These are phyloP conservation scores for Mactromeris polynyma DNA, from an alignment of 2,888 invertebrate species.

Conservation along the genomic window DNA sequence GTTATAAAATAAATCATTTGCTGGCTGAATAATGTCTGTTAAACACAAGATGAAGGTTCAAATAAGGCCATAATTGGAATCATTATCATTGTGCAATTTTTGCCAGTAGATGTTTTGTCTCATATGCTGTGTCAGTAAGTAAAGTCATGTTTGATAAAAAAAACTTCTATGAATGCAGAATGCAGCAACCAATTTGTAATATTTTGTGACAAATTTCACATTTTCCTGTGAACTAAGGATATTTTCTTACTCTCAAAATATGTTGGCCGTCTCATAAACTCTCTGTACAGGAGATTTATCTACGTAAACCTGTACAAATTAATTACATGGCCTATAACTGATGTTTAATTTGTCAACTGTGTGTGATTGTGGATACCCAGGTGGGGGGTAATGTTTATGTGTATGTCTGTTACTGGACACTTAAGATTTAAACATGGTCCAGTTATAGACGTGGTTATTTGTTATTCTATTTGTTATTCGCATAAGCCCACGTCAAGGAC, in stretches of 20 bases:
- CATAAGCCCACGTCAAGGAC: conserved; percentile 2
- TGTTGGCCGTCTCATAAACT: not conserved
- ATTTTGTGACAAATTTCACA: no score
- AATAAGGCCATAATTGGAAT: not conserved
- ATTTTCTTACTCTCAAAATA: not conserved
- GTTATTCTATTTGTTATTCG: not conserved
- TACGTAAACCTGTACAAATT: not conserved
- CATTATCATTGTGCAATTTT: not conserved
- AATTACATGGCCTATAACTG: conserved; percentile 3
- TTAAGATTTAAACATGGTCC: conserved; percentile 13
- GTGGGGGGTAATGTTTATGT: conserved; percentile 1
- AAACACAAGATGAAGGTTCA: not conserved
- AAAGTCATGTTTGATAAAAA: no score
- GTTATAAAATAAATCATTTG: no score
- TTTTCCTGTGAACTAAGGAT: no score
- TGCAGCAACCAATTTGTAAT: no score
- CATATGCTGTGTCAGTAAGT: no score
- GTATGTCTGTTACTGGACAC: not conserved
- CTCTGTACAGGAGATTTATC: not conserved
- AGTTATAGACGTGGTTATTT: not conserved
- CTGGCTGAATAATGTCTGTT: no score
- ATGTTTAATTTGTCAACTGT: conserved; percentile 18
- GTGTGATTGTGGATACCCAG: not conserved
- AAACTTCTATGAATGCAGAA: no score
- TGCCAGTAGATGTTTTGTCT: no score